A percentile compares a stretch with the other conserved stretches of the same genome.
These are phyloP conservation scores for Parazoanthus darwini DNA, from an alignment of 92 coral and sea anemone species.

Conservation along the genomic window DNA sequence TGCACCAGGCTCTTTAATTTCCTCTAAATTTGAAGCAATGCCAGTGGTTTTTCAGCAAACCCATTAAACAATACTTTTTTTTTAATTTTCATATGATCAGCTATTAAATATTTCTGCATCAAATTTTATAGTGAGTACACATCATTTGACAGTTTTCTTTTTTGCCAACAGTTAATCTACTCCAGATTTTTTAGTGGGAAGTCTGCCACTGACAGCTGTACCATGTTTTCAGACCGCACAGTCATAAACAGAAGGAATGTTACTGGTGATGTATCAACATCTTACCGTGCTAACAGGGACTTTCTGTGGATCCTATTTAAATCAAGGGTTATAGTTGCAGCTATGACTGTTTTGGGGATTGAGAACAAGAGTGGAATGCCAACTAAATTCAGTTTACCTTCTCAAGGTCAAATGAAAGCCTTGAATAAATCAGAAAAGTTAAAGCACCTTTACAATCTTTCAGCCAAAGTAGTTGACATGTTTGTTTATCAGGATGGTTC, in stretches of 20 bases:
- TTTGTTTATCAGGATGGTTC: conserved; percentile 50
- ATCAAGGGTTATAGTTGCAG: conserved; percentile 62
- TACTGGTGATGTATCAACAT: conserved; percentile 55
- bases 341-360: conserved; percentile 58
- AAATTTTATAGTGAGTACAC: not conserved
- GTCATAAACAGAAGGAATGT: conserved; percentile 65
- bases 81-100: not conserved
- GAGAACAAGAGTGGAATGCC: conserved; percentile 52
- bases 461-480: conserved; percentile 59
- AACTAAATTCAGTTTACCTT: conserved; percentile 44
- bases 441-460: conserved; percentile 46
- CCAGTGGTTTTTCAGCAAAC: too few species aligned
- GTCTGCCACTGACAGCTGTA: conserved; percentile 56
- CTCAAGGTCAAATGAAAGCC: not conserved
- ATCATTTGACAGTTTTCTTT: not conserved
- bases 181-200: conserved; percentile 55
- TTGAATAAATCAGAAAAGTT: conserved; percentile 50
- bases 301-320: conserved; percentile 44
- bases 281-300: conserved; percentile 65
- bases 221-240: conserved; percentile 62
- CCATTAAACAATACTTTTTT: too few species aligned
- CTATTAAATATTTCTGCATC: too few species aligned
- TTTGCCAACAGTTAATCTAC: conserved; percentile 56
- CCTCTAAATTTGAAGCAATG: not conserved
- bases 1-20: too few species aligned